Percentiles rank a stretch among this genome's conserved stretches.
These are phyloP conservation scores for Benitochromis conjunctus DNA, from an alignment of 2,113 vertebrate genomes.

Conservation along the genomic window DNA sequence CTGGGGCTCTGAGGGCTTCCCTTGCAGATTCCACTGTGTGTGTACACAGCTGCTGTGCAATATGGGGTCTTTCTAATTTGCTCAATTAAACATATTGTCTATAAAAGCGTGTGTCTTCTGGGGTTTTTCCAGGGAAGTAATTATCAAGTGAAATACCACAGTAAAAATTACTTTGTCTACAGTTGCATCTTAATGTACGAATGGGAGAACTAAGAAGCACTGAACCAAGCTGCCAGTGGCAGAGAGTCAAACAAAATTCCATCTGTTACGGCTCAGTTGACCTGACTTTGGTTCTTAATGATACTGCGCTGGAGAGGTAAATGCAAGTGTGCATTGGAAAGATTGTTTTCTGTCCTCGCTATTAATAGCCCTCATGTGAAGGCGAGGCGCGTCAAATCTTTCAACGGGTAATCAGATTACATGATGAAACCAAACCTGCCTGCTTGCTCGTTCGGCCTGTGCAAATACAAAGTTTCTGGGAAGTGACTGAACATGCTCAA, in stretches of 20 bases:
- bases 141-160: conserved; percentile 68
- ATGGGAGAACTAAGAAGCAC: conserved; percentile 10
- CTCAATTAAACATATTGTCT: conserved; percentile 77
- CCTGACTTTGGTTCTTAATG: conserved; percentile 18
- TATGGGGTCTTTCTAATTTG: conserved; percentile 69
- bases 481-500: conserved; percentile 43
- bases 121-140: conserved; percentile 73
- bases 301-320: neutral
- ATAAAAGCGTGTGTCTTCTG: conserved; percentile 68
- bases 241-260: conserved; percentile 27
- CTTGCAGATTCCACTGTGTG: conserved; percentile 66
- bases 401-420: conserved; percentile 49
- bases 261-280: conserved; percentile 22
- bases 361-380: conserved; percentile 2
- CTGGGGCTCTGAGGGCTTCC: conserved; percentile 61
- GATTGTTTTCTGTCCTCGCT: neutral
- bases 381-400: conserved; percentile 15
- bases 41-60: conserved; percentile 78
- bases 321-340: neutral
- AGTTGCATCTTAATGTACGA: conserved; percentile 43
- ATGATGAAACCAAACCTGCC: conserved; percentile 34
- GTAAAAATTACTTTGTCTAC: conserved; percentile 51
- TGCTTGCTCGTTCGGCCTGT: conserved; percentile 26
- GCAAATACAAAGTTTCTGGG: conserved; percentile 41
- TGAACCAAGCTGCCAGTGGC: conserved; percentile 4